Percentiles rank a stretch among this genome's conserved stretches.
phyloP scores from a whole-genome alignment of 2,113 vertebrate genomes.

The Neodon shergylaensis region DNA sequence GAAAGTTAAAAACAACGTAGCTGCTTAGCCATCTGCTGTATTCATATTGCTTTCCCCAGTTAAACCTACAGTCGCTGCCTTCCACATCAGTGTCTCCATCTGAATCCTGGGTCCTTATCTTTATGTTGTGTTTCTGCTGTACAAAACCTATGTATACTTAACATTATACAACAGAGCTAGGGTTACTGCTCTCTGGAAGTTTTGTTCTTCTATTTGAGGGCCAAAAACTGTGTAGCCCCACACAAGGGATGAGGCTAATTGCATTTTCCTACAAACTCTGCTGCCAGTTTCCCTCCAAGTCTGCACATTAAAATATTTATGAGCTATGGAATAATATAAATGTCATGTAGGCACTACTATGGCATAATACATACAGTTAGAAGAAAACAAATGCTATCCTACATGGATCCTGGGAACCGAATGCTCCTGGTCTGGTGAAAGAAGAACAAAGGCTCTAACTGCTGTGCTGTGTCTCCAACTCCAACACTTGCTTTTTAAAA shows the following conservation, averaged over 20 bases:
- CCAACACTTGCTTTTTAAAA: neutral
- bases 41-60: neutral
- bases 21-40: neutral
- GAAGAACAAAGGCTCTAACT: neutral
- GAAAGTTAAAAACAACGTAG: neutral
- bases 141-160: neutral
- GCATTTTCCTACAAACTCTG: neutral
- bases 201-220: neutral
- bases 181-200: neutral
- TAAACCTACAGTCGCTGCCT: neutral
- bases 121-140: neutral
- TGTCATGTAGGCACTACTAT: neutral
- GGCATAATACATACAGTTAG: neutral
- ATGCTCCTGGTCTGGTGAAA: neutral
- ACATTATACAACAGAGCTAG: neutral
- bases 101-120: neutral
- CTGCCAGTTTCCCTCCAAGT: neutral
- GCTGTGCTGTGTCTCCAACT: neutral
- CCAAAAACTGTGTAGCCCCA: neutral
- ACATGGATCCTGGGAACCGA: neutral
- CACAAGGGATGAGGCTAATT: accelerated
- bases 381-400: neutral
- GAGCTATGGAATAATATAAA: neutral
- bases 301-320: neutral
- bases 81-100: neutral